Evolutionary conservation across 1,140 invertebrate species (phyloP), one percentile per base, ranked within the genome.

Genomic region (Temnothorax curvispinosus): DNA sequence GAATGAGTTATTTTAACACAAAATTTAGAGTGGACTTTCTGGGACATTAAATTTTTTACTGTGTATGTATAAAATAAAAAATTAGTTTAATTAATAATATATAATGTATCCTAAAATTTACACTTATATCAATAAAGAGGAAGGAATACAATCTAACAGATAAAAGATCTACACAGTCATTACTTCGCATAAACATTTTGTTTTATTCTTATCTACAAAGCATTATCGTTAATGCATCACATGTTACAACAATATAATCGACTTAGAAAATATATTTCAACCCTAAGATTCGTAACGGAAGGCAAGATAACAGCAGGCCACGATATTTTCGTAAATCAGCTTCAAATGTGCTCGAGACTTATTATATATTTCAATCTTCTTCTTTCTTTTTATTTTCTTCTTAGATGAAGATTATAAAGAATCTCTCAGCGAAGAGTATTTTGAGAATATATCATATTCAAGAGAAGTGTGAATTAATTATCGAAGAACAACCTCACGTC

Each of bases 151-250:
- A 35, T 15, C 0, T 9, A 21, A 27, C 8, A 58, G n/a, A 27
- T 58, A 38, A 44, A 62, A 15, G 7, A 77, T 44, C 5, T 32
- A 77, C 8, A 64, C 13, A 77, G 11, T 44, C 38, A 62, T 38
- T 72, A 60, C 8, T 62, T 64, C 21, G 21, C 21, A 9, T 27
- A 11, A 50, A 52, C 44, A 85, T 60, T 89, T 78, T 77, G 81
- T 89, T 90, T 87, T 87, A 81, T 38, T 77, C 27, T 87, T 87
- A 84, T 65, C 85, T 90, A 87, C 74, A 87, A 88, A 89, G 88
- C 69, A 89, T 80, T 84, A 84, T 75, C 32, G 56, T 15, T 47
- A 87, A 71, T 81, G 72, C 52, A 89, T 77, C 56, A 67, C 35
- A 89, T 86, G n/a, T 89, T 60, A 75, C 32, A 15, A 77, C 76